Base-by-base conservation (phyloP, 2,113 vertebrate genomes). In the Columbina picui region DNA sequence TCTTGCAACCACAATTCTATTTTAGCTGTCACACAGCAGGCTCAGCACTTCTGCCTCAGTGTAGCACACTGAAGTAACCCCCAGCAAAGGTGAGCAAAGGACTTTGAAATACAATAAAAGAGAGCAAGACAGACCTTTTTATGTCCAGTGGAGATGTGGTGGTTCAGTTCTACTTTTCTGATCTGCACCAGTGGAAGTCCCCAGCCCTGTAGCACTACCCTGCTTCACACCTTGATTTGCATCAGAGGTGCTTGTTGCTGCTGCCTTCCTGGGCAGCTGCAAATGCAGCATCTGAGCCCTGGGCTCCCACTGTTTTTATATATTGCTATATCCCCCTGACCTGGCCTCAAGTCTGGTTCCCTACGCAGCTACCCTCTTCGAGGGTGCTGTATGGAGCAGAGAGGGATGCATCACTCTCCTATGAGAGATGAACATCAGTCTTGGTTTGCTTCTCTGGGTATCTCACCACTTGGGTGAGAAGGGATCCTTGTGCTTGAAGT, bases 201-300 rank as follows among this genome's bases (percentile, higher is more conserved):
- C 9, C 3, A 1, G 21, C 20, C 9, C 39, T 83, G 78, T 63
- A 79, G 18, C 17, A 47, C 30, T 57, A 64, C 52, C n/a, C 50
- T 63, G 34, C 78, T 85, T 89, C 36, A 68, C 39, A 57, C 14
- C 6, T 77, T 41, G 22, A 34, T 93, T 93, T 68, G 43, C 53
- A 32, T 68, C 57, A 50, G 23, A 71, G 49, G 17, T 45, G 26
- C 12, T 92, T 45, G 27, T 65, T 75, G 38, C 27, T 82, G 23
- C 27, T 63, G n/a, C 34, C 53, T 63, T 85, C n/a, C 55, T 68
- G 67, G 67, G 25, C 74, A 91, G 30, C 55, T 39, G 56, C 49
- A 57, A 56, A 14, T 0, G 0, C 39, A 45, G 11, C 12, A 0
- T 39, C 30, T 4, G 0, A 81, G 10, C 13, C 12, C 36, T 55